Conservation (phyloP, 2,113 vertebrate species). For the Tamias sibiricus region DNA sequence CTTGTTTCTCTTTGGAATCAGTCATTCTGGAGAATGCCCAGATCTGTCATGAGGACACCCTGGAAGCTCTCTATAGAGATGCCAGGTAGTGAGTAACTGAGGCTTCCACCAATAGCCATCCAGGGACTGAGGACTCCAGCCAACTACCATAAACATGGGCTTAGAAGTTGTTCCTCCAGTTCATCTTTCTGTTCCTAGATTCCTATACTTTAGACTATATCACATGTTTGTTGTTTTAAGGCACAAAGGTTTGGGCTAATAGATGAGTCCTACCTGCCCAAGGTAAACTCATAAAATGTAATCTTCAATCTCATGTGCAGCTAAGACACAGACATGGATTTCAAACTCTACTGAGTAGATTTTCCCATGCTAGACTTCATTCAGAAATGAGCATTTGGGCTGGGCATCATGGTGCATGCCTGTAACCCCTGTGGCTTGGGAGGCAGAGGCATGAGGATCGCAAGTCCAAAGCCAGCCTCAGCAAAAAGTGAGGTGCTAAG, state of each 20-base stretch:
- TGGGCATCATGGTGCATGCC: no score
- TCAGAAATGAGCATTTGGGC: neutral
- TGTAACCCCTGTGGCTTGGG: no score
- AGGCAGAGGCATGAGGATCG: no score
- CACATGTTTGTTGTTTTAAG: neutral
- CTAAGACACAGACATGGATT: neutral
- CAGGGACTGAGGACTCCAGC: neutral
- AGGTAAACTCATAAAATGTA: neutral
- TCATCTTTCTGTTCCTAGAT: neutral
- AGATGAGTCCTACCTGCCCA: neutral
- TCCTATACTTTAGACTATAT: neutral
- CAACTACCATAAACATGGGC: neutral
- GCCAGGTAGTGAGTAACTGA: neutral
- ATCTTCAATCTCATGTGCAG: neutral
- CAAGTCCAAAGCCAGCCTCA: no score
- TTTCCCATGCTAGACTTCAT: neutral
- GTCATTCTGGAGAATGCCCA: neutral
- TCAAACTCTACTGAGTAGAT: neutral
- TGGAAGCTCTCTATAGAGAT: neutral
- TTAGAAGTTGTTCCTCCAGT: neutral
- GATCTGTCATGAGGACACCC: neutral
- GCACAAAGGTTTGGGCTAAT: neutral
- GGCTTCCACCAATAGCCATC: neutral
- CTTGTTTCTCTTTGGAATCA: neutral
- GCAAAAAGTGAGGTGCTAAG: no score